Evolutionary conservation across 2,113 vertebrate genomes (phyloP), one percentile per base, ranked within the genome.

Genomic region (Stegostoma tigrinum): DNA sequence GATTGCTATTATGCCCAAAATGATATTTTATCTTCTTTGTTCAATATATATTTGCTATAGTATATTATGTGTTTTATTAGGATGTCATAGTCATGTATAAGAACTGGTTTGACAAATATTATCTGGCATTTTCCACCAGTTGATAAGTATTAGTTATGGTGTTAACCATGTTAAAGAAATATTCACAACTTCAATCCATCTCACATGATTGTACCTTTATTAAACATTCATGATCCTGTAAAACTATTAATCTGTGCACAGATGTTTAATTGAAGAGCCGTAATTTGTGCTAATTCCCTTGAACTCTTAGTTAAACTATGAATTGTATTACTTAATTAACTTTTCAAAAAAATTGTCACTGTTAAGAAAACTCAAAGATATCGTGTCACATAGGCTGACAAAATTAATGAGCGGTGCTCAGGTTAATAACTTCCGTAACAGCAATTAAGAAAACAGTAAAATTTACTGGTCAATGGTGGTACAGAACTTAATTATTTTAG

Each of bases 351-450:
- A 61, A 61, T 48, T 48, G 45, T 83, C 42, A 83, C 23, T 83
- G 80, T 83, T 83, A 83, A 83, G 80, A 83, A 42, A 42, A 83
- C 38, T 83, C 80, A 83, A 83, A 83, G 80, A 42, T 83, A 80
- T 17, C 7, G 38, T 83, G 80, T 1, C 80, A 45, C 30, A 83
- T 45, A 83, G 80, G 80, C 80, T 83, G 80, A 21, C 38, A 83
- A 83, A 83, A 45, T 42, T 83, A 83, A 83, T 45, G 80, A 83
- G 38, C 80, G 21, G 42, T 83, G 80, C 38, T 83, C 38, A 83
- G 80, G 38, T 38, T 42, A 83, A 42, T 83, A 45, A 38, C 0
- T 83, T 83, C 38, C 45, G 42, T 83, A 45, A 45, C 14, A 42
- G 80, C 80, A 83, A 83, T 42, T 38, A 83, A 83, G 80, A 45